Base-by-base conservation (phyloP, 2,113 vertebrate species). In the Saimiri boliviensis region DNA sequence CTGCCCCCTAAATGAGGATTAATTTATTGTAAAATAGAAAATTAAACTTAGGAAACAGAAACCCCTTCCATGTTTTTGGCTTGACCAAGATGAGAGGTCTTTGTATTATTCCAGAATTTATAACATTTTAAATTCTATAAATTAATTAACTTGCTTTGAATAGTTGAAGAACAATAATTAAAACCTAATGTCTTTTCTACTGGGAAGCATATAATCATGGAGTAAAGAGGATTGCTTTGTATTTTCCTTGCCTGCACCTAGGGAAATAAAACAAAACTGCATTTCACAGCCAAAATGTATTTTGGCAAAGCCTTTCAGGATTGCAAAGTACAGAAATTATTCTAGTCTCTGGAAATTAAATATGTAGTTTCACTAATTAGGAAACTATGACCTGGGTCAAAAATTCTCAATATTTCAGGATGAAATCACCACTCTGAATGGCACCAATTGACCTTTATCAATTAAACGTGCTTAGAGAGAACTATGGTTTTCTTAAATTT, bases 241-340 rank as follows among this genome's bases (percentile, higher is more conserved):
- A 9, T 89, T 87, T 95, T 73, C 27, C 47, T 94, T 95, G 94
- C 73, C 93, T 73, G 76, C 52, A 92, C 66, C 89, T 37, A 92
- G 89, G 94, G 95, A 96, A 96, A 95, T 95, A 95, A 96, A 95
- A 95, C 77, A 96, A 90, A 97, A 87, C 82, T 73, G 37, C 27
- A 73, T 71, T 94, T 97, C 93, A 91, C 79, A 94, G 93, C 86
- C 94, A 96, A 76, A 76, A 70, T 3, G 20, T 25, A 45, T 84
- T 83, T 95, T 96, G 94, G 88, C 92, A 96, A n/a, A 96, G 16
- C 3, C 13, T 84, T 86, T 63, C 16, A 60, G 47, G 19, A n/a
- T 40, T 81, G 63, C 89, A 86, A 86, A 95, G 32, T 17, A 52
- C 23, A 86, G 74, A 80, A 86, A 20, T 79, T 77, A n/a, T 79